phyloP scores from a whole-genome alignment of 35 echinoderm and acorn worm genomes.

The Stichopus chloronotus region DNA sequence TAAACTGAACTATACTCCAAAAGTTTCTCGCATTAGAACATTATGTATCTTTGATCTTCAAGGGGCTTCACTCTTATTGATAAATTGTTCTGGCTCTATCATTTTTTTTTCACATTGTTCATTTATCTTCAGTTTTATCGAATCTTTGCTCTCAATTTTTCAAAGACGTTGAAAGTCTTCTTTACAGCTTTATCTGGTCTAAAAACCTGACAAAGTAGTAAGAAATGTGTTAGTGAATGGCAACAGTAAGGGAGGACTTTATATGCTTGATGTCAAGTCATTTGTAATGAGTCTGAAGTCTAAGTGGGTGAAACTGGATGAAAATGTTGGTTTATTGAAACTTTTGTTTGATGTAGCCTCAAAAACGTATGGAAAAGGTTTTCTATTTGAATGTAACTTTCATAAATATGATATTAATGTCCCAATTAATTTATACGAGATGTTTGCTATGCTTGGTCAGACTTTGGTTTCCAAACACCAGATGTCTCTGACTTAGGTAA shows the following conservation, averaged over 20 bases:
- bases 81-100: background rate
- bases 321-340: background rate
- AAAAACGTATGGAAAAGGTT: background rate
- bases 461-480: background rate
- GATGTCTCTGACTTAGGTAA: background rate
- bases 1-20: background rate
- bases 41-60: background rate
- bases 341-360: background rate
- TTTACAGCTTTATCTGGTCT: background rate
- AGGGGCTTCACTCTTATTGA: background rate
- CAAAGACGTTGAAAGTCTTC: background rate
- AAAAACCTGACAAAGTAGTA: background rate
- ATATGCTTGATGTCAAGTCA: background rate
- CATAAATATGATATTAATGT: background rate
- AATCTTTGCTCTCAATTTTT: background rate
- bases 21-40: conserved; percentile 16
- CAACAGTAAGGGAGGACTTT: background rate
- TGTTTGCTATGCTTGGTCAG: background rate
- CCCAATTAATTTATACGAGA: background rate
- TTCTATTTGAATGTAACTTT: background rate
- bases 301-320: background rate
- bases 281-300: background rate
- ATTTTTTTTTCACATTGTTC: background rate
- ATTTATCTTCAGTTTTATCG: background rate
- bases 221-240: background rate